These are phyloP conservation scores for Drosophila auraria DNA, from an alignment of 1,140 invertebrate genomes.

Conservation along the genomic window DNA sequence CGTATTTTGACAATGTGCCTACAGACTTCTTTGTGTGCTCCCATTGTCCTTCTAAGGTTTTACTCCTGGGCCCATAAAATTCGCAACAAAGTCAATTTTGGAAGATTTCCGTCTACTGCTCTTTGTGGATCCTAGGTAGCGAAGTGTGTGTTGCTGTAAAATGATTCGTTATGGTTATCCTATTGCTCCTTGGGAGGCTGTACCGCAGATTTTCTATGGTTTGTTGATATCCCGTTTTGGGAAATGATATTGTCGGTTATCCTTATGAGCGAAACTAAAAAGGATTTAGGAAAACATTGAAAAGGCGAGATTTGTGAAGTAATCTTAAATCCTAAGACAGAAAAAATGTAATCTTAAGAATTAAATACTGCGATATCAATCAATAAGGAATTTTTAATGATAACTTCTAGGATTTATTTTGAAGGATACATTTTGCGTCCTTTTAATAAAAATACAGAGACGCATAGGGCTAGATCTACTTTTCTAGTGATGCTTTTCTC, in stretches of 20 bases:
- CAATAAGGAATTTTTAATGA: too few species aligned
- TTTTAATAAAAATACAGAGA: background rate
- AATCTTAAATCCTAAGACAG: background rate
- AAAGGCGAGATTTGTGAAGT: background rate
- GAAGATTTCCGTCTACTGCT: constrained; percentile 9
- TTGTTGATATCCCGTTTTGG: constrained; percentile 28
- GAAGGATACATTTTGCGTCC: too few species aligned
- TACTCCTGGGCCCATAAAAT: constrained; percentile 71
- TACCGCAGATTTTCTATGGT: constrained; percentile 28
- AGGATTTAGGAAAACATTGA: background rate
- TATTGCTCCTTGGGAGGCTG: constrained; percentile 16
- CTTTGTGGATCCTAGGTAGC: constrained; percentile 20
- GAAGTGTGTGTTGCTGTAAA: constrained; percentile 31
- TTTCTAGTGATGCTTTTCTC: fast-evolving
- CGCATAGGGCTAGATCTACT: background rate
- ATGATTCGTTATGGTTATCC: constrained; percentile 49
- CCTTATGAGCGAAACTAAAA: constrained; percentile 34
- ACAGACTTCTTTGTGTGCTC: constrained; percentile 59
- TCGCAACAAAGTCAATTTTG: constrained; percentile 80
- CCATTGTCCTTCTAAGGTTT: constrained; percentile 27
- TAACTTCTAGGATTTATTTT: too few species aligned
- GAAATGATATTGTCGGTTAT: constrained; percentile 31
- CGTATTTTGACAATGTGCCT: constrained; percentile 79
- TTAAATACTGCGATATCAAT: too few species aligned
- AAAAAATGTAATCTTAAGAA: background rate